Evolutionary conservation across 2,113 vertebrate species (phyloP), one percentile per base, ranked within the genome.

Genomic region (Dipodomys ordii): DNA sequence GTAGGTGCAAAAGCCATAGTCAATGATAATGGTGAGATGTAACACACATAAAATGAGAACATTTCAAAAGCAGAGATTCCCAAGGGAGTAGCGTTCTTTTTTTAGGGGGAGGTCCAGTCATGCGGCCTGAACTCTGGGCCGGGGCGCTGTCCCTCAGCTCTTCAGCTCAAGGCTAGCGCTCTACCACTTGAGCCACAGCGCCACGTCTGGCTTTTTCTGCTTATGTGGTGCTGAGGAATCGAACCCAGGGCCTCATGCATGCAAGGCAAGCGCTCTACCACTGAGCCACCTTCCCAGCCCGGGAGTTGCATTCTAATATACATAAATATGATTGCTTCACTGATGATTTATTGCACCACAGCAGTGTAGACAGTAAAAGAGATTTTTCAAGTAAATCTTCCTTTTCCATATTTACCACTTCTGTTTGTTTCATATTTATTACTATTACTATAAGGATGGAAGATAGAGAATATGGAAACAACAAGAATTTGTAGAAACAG

Each of bases 21-120:
- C 53, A 18, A 77, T 22, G 57, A 68, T 22, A 73, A 83, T 68
- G 27, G 88, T 78, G 46, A 72, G 93, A 92, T 20, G 27, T 15
- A 53, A 68, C 64, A 79, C 65, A 91, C 27, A 83, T 22, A 76
- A 67, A 87, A 23, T 12, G n/a, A 82, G 44, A 77, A 22, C n/a
- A 64, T 90, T 87, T 79, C 39, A 69, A 91, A 92, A 93, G 80
- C 62, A 90, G 19, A 92, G 93, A 53, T 88, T 77, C 11, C 67
- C 6, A 28, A 88, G 57, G 49, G 39, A 32, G 74, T 4, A 89
- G 73, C 10, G 68, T 83, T 82, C 35, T 67, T 39, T 39, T 39
- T 39, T 39, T 5, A 4, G 39, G 39, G 39, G 39, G 39, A 5
- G 39, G 4, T 39, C 39, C 4, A 5, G 39, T 39, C 39, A 39